Percentiles rank a stretch among this genome's conserved stretches.
phyloP scores from a whole-genome alignment of 2,888 invertebrate species.

The Nomada ruficornis region DNA sequence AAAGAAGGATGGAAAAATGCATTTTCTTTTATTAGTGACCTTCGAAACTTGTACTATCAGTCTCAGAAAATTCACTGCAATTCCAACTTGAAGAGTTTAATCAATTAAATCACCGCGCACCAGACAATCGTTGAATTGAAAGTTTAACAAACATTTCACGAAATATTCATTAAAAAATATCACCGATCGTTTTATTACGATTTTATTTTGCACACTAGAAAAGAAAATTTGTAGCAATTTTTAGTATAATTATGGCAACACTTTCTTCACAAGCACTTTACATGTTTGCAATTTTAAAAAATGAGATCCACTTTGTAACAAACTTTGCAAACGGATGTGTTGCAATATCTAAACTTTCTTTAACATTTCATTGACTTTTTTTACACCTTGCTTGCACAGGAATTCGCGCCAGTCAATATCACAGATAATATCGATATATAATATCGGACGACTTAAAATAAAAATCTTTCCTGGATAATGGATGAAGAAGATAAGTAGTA shows the following conservation, averaged over 20 bases:
- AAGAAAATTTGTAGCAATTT: neutral
- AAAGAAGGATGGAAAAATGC: slow-evolving; percentile 24
- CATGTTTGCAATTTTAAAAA: neutral
- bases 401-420: neutral
- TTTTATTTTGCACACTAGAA: neutral
- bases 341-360: neutral
- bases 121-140: neutral
- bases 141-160: neutral
- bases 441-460: neutral
- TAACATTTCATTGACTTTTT: neutral
- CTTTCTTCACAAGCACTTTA: neutral
- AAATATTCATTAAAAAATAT: neutral
- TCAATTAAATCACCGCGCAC: neutral
- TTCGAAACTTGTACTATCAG: slow-evolving; percentile 2
- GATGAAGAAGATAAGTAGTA: slow-evolving; percentile 31
- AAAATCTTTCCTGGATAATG: neutral
- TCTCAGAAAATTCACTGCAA: neutral
- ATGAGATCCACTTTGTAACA: neutral
- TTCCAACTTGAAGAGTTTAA: neutral
- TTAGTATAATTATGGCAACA: neutral
- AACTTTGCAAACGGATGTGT: neutral
- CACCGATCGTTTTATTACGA: neutral
- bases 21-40: slow-evolving; percentile 21
- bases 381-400: too few species aligned
- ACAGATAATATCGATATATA: neutral